These are phyloP conservation scores for Rutpela maculata DNA, from an alignment of 2,888 invertebrate genomes.

Conservation along the genomic window DNA sequence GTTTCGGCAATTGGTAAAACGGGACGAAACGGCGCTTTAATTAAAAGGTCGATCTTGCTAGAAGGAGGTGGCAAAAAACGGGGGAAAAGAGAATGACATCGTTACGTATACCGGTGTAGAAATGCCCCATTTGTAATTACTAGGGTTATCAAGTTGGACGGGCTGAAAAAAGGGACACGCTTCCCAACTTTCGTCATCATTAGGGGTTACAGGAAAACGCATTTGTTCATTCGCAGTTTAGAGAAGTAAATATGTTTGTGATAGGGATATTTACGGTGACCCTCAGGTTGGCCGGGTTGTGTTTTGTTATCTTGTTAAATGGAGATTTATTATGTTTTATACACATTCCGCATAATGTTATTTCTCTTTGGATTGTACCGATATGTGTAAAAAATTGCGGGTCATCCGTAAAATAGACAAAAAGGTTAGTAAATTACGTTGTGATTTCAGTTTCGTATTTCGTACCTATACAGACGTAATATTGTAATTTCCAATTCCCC, in stretches of 20 bases:
- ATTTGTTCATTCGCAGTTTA: background rate
- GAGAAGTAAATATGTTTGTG: background rate
- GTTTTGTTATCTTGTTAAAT: background rate
- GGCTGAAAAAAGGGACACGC: slow-evolving; percentile 17
- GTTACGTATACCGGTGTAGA: slow-evolving; percentile 13
- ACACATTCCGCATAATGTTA: background rate
- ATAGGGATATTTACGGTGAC: background rate
- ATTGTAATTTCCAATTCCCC: no score
- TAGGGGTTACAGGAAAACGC: background rate
- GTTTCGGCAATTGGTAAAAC: slow-evolving; percentile 26
- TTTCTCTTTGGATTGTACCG: background rate
- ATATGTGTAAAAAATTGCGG: background rate
- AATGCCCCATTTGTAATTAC: slow-evolving; percentile 28
- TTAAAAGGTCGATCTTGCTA: slow-evolving; percentile 23
- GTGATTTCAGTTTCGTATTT: no score
- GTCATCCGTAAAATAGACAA: background rate
- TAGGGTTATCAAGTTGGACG: slow-evolving; percentile 13
- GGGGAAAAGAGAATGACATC: slow-evolving; percentile 2
- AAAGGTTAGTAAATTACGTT: background rate
- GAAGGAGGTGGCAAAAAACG: slow-evolving; percentile 9
- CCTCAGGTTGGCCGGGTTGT: background rate
- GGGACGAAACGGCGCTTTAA: slow-evolving; percentile 9
- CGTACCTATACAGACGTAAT: no score
- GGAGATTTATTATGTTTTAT: background rate
- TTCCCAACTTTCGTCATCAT: slow-evolving; percentile 16